Evolutionary conservation across 2,888 invertebrate species (phyloP), one percentile per base, ranked within the genome.

Genomic region (Heliconius sara): DNA sequence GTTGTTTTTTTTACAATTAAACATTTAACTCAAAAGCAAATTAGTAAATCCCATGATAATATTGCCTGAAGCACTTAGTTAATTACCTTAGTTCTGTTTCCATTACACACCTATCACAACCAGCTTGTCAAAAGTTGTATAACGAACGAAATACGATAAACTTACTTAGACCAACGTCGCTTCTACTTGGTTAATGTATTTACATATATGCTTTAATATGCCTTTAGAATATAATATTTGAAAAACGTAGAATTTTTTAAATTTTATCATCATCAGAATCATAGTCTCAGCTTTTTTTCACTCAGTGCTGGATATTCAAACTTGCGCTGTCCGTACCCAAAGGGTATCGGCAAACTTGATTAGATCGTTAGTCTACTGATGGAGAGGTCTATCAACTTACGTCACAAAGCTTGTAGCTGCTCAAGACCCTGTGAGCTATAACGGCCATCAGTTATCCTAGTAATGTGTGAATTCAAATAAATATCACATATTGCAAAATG

Each of bases 71-170:
- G 43, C 70, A 70, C 43, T 43, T 47, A 47, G 25, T 16, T 43
- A 68, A 43, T 68, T 70, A 43, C 25, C 43, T 70, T 47, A 70
- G 25, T 70, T 70, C 70, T 47, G 70, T 25, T 70, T 13, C 16
- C 25, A 43, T 43, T 43, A 70, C 43, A 70, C 43, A 70, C 70
- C 43, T 70, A 70, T 70, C 70, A 70, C 16, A 70, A 70, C 70
- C 25, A 43, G n/a, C 43, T 70, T 47, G 70, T 70, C 43, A 1
- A 25, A 70, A 70, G 68, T 68, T 68, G 16, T 68, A 43, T 43
- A 68, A 43, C 25, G 39, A 43, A 39, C 43, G 13, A 43, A 68
- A 43, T n/a, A 43, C 39, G 39, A 39, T 43, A n/a, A 68, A 43
- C 25, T 68, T 13, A 43, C 68, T 25, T 68, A 34, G 22, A 67